Conservation (phyloP, 2,113 vertebrate genomes). For the Salvelinus alpinus region DNA sequence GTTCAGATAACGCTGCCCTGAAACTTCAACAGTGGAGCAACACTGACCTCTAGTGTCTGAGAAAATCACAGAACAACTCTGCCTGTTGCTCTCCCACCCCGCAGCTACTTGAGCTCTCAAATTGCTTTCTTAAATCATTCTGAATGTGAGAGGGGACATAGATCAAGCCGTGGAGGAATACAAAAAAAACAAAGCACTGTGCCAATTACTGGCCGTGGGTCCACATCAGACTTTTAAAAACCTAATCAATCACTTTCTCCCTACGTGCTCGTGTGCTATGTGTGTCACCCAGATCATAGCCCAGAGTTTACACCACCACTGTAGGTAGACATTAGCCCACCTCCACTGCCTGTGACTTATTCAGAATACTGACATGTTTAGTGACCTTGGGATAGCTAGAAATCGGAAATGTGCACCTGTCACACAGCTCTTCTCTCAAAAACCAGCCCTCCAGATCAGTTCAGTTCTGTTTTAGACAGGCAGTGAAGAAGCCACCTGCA, state of each 20-base stretch:
- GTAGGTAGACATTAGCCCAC: background rate
- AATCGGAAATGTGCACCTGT: background rate
- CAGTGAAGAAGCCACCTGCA: constrained; percentile 24
- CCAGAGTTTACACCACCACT: no score
- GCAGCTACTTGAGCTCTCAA: constrained; percentile 39
- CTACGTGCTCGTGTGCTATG: background rate
- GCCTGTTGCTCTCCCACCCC: constrained; percentile 6
- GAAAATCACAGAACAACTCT: background rate
- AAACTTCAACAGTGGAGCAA: constrained; percentile 74
- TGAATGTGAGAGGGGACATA: constrained; percentile 48
- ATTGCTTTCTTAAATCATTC: constrained; percentile 65
- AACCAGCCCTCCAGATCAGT: constrained; percentile 1
- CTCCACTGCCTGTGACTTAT: background rate
- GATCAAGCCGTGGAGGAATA: constrained; percentile 49
- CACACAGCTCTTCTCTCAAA: constrained; percentile 22
- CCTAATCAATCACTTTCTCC: constrained; percentile 60
- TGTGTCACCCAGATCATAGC: background rate
- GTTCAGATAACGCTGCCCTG: background rate
- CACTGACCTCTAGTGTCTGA: constrained; percentile 87
- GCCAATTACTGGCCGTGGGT: constrained; percentile 57
- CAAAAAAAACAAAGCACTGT: constrained; percentile 46
- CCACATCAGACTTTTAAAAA: constrained; percentile 55
- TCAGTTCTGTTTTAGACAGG: constrained; percentile 26
- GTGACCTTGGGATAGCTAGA: background rate
- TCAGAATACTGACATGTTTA: background rate